These are phyloP conservation scores for Clitarchus hookeri DNA, from an alignment of 2,888 invertebrate species.

Conservation along the genomic window DNA sequence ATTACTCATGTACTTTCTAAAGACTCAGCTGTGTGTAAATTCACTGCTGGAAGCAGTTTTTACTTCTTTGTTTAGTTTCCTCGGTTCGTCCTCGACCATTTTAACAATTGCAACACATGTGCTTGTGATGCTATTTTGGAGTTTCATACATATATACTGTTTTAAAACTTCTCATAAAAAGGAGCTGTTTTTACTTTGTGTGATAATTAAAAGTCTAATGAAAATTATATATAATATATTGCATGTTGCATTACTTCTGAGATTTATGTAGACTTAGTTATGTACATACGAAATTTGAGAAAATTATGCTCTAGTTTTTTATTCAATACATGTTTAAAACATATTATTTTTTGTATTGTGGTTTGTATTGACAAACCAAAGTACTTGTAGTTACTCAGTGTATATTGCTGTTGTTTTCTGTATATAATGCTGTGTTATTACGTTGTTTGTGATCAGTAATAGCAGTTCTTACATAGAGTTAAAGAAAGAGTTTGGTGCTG, in stretches of 20 bases:
- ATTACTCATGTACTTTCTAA: background rate
- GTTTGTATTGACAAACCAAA: background rate
- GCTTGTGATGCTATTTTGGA: background rate
- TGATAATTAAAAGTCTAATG: slow-evolving; percentile 5
- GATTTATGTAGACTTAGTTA: background rate
- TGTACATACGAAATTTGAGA: background rate
- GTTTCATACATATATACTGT: background rate
- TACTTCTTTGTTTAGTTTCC: background rate
- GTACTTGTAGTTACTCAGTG: background rate
- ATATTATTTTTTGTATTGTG: background rate
- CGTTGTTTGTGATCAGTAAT: slow-evolving; percentile 10
- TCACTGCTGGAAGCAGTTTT: background rate
- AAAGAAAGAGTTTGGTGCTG: background rate
- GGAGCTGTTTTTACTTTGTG: background rate
- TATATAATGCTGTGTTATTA: background rate
- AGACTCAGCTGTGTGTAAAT: background rate
- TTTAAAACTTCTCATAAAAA: background rate
- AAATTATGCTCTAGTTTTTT: slow-evolving; percentile 6
- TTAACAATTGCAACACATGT: background rate
- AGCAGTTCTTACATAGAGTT: background rate
- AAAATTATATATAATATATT: slow-evolving; percentile 6
- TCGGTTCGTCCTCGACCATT: background rate
- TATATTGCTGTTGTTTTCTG: slow-evolving; percentile 2
- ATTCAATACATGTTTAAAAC: slow-evolving; percentile 9
- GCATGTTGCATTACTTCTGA: slow-evolving; percentile 14